These are phyloP conservation scores for Sebastes ruberrimus DNA, from an alignment of 2,797 vertebrate species.

Conservation along the genomic window DNA sequence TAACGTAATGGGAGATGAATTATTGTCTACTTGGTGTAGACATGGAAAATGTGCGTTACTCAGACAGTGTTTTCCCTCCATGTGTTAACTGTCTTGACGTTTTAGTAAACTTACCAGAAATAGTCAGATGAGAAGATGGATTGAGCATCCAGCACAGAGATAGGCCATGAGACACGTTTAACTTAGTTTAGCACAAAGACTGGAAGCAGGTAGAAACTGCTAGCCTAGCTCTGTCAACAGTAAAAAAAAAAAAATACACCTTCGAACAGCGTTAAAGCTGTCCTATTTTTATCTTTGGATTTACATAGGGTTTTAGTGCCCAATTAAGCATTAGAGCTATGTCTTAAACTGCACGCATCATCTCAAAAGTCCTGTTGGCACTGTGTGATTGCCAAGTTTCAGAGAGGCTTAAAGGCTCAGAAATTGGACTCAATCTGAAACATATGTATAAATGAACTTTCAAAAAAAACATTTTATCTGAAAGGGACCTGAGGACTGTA, in stretches of 20 bases:
- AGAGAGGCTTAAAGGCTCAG: background rate
- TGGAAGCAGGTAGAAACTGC: background rate
- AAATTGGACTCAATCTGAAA: background rate
- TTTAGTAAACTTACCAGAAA: background rate
- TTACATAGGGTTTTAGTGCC: background rate
- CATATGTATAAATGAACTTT: background rate
- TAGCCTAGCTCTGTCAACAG: too few relatives aligned
- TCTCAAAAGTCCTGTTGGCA: background rate
- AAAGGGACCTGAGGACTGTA: too few relatives aligned
- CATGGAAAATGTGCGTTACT: background rate
- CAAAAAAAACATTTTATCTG: too few relatives aligned
- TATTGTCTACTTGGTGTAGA: background rate
- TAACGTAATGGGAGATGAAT: background rate
- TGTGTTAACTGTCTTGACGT: background rate
- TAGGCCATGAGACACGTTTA: background rate
- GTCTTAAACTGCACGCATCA: background rate
- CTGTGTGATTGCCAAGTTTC: background rate
- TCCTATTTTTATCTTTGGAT: background rate
- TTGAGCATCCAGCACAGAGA: background rate
- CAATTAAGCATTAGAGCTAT: background rate
- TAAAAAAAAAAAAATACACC: background rate
- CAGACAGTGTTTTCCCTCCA: background rate
- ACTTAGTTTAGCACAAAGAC: background rate
- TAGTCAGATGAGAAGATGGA: background rate
- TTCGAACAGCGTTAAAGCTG: background rate